phyloP scores from a whole-genome alignment of 1,140 invertebrate species.

The Zaprionus taronus region DNA sequence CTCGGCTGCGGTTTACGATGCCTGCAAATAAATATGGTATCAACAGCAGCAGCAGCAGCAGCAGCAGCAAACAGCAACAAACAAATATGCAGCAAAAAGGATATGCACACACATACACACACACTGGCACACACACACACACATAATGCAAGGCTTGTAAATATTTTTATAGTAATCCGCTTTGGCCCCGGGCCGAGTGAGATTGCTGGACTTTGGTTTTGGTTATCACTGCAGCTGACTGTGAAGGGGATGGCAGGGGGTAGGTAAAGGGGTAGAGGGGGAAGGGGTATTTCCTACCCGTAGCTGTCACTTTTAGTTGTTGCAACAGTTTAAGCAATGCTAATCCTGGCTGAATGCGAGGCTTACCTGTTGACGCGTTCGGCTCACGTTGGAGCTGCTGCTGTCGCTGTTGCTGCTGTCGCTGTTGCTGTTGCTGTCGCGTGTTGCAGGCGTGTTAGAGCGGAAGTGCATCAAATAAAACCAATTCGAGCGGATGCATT shows the following conservation, averaged over 20 bases:
- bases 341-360: slow-evolving; percentile 72
- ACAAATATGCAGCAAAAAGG: slow-evolving; percentile 40
- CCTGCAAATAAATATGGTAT: slow-evolving; percentile 43
- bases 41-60: slow-evolving; percentile 27
- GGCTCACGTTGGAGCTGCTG: not conserved
- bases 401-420: not conserved
- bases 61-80: slow-evolving; percentile 25
- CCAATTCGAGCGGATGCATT: slow-evolving; percentile 62
- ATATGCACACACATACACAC: slow-evolving; percentile 15
- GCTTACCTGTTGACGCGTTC: slow-evolving; percentile 74
- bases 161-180: slow-evolving; percentile 76
- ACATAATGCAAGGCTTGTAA: slow-evolving; percentile 65
- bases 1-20: slow-evolving; percentile 20
- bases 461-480: slow-evolving; percentile 50
- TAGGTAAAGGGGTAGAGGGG: not conserved
- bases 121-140: slow-evolving; percentile 32
- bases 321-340: slow-evolving; percentile 73
- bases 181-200: slow-evolving; percentile 51
- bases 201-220: slow-evolving; percentile 24
- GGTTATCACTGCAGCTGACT: not conserved
- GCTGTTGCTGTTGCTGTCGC: slow-evolving; percentile 1
- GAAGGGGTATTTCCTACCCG: slow-evolving; percentile 13
- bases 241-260: not conserved
- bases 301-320: slow-evolving; percentile 54
- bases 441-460: slow-evolving; percentile 62